Evolutionary conservation across 2,113 vertebrate species (phyloP).

Genomic region (Diphyllodes magnificus): DNA sequence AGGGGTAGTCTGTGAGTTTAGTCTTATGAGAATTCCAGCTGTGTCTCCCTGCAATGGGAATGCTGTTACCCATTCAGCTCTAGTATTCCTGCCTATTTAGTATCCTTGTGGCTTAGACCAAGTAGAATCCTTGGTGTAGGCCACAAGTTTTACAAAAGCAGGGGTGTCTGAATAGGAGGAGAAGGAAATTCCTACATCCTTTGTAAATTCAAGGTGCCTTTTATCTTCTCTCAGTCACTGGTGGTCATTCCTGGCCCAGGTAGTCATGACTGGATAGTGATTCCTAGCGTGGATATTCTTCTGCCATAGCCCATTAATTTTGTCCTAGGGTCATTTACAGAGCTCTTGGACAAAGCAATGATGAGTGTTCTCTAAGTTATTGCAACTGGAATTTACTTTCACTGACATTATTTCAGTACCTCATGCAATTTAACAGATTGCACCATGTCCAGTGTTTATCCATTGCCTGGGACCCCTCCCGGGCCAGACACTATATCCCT

Average conservation of each 20-base stretch:
- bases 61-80: neutral
- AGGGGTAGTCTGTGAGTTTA: neutral
- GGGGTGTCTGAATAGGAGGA: neutral
- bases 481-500: neutral
- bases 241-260: neutral
- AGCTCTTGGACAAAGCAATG: neutral
- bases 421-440: rapidly evolving
- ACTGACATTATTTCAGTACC: neutral
- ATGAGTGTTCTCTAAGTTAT: neutral
- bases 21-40: neutral
- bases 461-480: neutral
- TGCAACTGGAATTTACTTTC: neutral
- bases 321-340: neutral
- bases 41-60: neutral
- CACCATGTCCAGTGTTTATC: neutral
- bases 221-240: neutral
- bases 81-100: neutral
- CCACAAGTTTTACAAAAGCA: neutral
- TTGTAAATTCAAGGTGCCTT: neutral
- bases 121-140: neutral
- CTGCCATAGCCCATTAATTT: neutral
- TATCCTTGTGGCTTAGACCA: neutral
- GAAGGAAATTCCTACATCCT: neutral
- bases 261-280: neutral
- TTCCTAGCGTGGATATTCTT: neutral